Evolutionary conservation across 1,140 invertebrate genomes (phyloP).

Genomic region (Drosophila mauritiana): DNA sequence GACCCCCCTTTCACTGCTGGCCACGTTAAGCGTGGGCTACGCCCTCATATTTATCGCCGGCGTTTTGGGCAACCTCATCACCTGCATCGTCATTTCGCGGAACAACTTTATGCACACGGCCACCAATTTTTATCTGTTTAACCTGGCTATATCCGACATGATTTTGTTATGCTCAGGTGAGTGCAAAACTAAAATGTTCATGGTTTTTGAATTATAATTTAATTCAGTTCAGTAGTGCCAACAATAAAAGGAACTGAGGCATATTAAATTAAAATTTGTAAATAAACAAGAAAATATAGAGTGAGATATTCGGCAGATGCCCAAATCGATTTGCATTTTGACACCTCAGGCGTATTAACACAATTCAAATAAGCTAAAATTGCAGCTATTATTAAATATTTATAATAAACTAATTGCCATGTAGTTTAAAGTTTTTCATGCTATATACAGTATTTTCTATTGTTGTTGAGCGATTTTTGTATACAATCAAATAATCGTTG

Average conservation of each 20-base stretch:
- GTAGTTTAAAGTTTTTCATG: neutral
- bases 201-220: neutral
- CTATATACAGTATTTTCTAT: neutral
- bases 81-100: conserved; percentile 92
- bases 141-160: conserved; percentile 94
- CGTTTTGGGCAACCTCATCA: conserved; percentile 93
- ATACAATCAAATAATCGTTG: neutral
- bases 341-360: neutral
- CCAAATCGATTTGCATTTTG: neutral
- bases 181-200: neutral
- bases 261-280: neutral
- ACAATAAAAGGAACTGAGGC: no score
- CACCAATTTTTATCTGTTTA: conserved; percentile 95
- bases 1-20: conserved; percentile 85
- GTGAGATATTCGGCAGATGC: neutral
- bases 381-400: neutral
- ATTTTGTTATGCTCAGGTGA: conserved; percentile 89
- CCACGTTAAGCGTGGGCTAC: conserved; percentile 90
- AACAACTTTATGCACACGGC: conserved; percentile 94
- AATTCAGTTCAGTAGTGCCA: no score
- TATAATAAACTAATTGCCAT: no score
- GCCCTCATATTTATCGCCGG: conserved; percentile 91
- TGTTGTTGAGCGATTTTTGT: neutral
- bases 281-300: neutral
- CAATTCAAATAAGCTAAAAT: neutral